Base-by-base conservation (phyloP, 2,113 vertebrate genomes). In the Hylia prasina region DNA sequence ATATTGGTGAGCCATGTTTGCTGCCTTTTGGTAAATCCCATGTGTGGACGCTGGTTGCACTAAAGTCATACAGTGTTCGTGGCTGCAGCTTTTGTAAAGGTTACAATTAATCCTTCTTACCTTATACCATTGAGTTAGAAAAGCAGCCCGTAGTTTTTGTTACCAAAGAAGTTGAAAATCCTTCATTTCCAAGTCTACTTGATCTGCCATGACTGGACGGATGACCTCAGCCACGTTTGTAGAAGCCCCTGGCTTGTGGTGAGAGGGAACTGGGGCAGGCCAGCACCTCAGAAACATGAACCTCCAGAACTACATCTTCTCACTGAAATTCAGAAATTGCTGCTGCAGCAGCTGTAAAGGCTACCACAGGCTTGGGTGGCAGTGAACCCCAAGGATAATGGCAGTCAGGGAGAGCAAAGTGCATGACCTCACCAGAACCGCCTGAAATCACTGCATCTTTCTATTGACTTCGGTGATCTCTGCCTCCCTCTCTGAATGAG, bases 161-260 rank as follows among this genome's bases (percentile, higher is more conserved):
- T n/a, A 39, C 1, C 30, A 83, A 66, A 61, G 19, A 19, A 78
- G 3, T 45, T 71, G 35, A 44, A 58, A 88, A 51, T 13, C 16
- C 9, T 47, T 75, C 2, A n/a, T 63, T 90, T 78, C n/a, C 47
- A 51, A 27, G 25, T 54, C 60, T 27, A 4, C 31, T 42, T 53
- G 48, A 23, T 78, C 35, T 71, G 2, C 63, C 35, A 8, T n/a
- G 24, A 45, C 25, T 2, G 17, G 39, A 83, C 9, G 27, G n/a
- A 50, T 40, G 40, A 5, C 45, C 35, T 60, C 2, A 3, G 44
- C 24, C 33, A 9, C 1, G 2, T 47, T 42, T 69, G 21, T 19
- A 58, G 48, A 58, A 83, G 19, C 2, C 3, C 14, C 12, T 13
- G 3, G 17, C 7, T 35, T 2, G 1, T 0, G 0, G 20, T 13